A percentile compares a stretch with the other conserved stretches of the same genome.
These are phyloP conservation scores for Rotaria sp. DNA, from an alignment of 2,888 invertebrate species.

Conservation along the genomic window DNA sequence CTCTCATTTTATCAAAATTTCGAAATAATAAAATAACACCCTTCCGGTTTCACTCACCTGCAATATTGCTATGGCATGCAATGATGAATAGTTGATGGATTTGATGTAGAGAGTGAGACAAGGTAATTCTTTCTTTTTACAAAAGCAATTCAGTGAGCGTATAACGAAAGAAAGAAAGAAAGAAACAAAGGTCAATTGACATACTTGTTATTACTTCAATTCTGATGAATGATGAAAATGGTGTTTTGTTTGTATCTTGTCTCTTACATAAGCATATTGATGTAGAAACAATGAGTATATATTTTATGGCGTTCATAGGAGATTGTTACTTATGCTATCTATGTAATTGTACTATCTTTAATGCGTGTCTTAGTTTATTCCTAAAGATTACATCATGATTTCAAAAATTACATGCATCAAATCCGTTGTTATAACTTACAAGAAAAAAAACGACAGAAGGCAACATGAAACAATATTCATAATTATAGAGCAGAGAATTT, in stretches of 20 bases:
- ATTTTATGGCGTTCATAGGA: neutral
- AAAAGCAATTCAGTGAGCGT: neutral
- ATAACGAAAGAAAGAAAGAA: neutral
- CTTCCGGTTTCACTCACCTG: neutral
- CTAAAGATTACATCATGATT: neutral
- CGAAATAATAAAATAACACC: neutral
- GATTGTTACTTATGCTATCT: neutral
- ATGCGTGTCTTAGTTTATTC: neutral
- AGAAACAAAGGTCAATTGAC: neutral
- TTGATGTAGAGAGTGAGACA: neutral
- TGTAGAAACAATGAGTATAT: conserved; percentile 5
- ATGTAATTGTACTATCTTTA: neutral
- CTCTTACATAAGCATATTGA: neutral
- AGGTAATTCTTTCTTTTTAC: neutral
- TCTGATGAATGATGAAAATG: neutral
- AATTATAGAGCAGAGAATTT: neutral
- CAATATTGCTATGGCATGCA: neutral
- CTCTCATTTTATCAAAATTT: neutral
- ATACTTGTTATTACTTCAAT: neutral
- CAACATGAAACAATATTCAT: neutral
- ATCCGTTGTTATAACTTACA: neutral
- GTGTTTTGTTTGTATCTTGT: conserved; percentile 3
- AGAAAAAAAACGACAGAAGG: neutral
- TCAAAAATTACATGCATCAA: neutral
- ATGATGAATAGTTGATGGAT: neutral